These are phyloP conservation scores for Volucella inflata DNA, from an alignment of 2,888 invertebrate species.

Conservation along the genomic window DNA sequence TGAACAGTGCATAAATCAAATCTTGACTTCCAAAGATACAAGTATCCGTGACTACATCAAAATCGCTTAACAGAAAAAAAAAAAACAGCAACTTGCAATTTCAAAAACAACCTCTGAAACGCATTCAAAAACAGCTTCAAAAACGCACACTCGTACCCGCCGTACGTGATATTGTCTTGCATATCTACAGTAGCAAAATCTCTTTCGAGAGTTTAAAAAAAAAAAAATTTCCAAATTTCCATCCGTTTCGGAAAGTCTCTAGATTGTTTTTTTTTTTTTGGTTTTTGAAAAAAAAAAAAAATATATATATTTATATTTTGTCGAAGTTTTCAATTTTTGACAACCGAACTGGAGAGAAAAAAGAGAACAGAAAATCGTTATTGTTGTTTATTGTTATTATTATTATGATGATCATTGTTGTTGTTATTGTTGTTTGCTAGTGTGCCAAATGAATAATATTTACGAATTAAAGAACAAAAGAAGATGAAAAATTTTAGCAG, in stretches of 20 bases:
- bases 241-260: neutral
- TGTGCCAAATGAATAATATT: constrained; percentile 74
- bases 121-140: no score
- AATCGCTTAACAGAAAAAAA: neutral
- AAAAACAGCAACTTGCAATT: neutral
- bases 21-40: no score
- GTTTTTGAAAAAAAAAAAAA: neutral
- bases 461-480: constrained; percentile 74
- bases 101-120: no score
- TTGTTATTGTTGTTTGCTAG: constrained; percentile 30
- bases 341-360: neutral
- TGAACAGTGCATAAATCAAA: neutral
- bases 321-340: no score
- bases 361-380: constrained; percentile 19
- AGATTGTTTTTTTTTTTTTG: constrained; percentile 13
- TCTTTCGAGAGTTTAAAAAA: no score
- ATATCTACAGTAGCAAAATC: no score
- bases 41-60: no score
- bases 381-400: constrained; percentile 28
- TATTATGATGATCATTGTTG: constrained; percentile 25
- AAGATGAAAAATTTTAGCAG: constrained; percentile 75
- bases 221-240: no score
- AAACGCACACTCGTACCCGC: no score
- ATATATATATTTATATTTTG: no score
- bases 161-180: no score